A percentile compares a stretch with the other conserved stretches of the same genome.
phyloP scores from a whole-genome alignment of 1,140 invertebrate genomes.

The Rhynchophorus ferrugineus region DNA sequence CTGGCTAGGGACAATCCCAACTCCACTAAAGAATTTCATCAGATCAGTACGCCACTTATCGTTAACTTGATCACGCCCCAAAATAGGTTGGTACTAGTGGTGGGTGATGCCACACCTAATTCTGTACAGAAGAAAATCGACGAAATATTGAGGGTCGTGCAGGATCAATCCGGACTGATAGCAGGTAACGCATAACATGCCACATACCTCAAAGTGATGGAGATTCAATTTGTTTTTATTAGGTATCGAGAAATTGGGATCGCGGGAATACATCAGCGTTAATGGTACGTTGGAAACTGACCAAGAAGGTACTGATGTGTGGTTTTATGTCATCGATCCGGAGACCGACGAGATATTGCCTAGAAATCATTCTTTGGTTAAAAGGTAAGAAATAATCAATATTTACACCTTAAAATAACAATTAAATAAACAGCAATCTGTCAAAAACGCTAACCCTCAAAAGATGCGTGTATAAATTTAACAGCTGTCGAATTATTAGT shows the following conservation, averaged over 20 bases:
- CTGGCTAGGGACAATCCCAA: slow-evolving; percentile 69
- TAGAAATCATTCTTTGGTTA: slow-evolving; percentile 60
- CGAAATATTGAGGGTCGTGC: slow-evolving; percentile 59
- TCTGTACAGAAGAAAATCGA: slow-evolving; percentile 56
- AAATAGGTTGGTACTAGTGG: slow-evolving; percentile 69
- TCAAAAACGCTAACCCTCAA: too few species aligned
- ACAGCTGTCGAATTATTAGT: neutral
- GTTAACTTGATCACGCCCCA: slow-evolving; percentile 57
- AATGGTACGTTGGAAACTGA: slow-evolving; percentile 70
- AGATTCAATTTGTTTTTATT: slow-evolving; percentile 33
- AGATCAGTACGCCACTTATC: slow-evolving; percentile 47
- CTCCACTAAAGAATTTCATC: slow-evolving; percentile 50
- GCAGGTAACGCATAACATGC: slow-evolving; percentile 26
- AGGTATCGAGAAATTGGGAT: slow-evolving; percentile 68
- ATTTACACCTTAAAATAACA: neutral
- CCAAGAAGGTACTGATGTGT: slow-evolving; percentile 70
- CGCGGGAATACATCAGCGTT: slow-evolving; percentile 56
- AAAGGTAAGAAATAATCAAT: slow-evolving; percentile 49
- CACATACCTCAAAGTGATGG: neutral
- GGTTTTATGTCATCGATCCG: slow-evolving; percentile 81
- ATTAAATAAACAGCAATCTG: too few species aligned
- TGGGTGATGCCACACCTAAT: slow-evolving; percentile 67
- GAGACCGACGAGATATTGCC: slow-evolving; percentile 64
- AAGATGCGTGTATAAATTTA: too few species aligned
- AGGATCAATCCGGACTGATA: slow-evolving; percentile 65